Evolutionary conservation across 1,140 invertebrate genomes (phyloP), one percentile per base, ranked within the genome.

Genomic region (Hormaphis cornu): DNA sequence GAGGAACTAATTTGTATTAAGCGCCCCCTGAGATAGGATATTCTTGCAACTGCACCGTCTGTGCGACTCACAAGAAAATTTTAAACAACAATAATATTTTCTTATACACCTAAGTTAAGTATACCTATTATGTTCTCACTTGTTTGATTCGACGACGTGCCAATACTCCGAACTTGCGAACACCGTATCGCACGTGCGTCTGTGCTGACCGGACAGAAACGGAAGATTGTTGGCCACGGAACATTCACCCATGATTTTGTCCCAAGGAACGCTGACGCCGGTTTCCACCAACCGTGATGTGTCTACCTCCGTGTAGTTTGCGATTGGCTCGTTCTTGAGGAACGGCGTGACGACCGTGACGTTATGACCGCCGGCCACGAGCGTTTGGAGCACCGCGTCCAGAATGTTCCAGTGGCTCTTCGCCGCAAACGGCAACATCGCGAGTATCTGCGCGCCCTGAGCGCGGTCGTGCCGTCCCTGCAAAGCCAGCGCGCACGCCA

Each of bases 341-440:
- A 71, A 71, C 22, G 70, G 58, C 30, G 73, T 77, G 8, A 76
- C 46, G 1, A 78, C 74, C 2, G 74, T 75, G 0, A 79, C 66
- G n/a, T n/a, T n/a, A n/a, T n/a, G n/a, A n/a, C n/a, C n/a, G 26
- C 75, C 54, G 3, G 42, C 63, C 1, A 76, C 78, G n/a, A 80
- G 69, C 16, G 73, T 76, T n/a, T n/a, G n/a, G n/a, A n/a, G n/a
- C n/a, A n/a, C n/a, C n/a, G n/a, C n/a, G n/a, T n/a, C n/a, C n/a
- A n/a, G n/a, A n/a, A n/a, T n/a, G 40, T 73, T 71, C 59, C 74
- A 78, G 66, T 80, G 79, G 66, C 78, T 80, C 69, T 72, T 74
- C 6, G 71, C 70, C 0, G 71, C 46, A 3, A 73, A 52, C 12
- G 76, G 75, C 56, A 77, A 72, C 14, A 79, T 20, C 9, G 71